Evolutionary conservation across 2,888 invertebrate genomes (phyloP).

Genomic region (Diadromus collaris): DNA sequence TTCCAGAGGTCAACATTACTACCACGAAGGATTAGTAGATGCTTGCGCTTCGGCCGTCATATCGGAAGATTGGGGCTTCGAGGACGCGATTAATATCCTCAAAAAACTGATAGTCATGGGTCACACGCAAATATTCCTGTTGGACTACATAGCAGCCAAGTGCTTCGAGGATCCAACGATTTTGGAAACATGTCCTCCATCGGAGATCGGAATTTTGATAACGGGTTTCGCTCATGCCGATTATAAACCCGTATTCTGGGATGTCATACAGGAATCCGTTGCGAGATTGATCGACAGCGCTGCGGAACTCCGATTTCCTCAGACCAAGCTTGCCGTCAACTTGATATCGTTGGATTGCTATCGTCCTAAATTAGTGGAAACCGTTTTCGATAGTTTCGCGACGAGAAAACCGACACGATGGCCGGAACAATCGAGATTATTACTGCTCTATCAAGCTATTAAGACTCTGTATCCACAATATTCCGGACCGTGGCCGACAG

Average conservation of each 20-base stretch:
- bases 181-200: slow-evolving; percentile 79
- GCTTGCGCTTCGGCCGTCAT: slow-evolving; percentile 77
- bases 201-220: slow-evolving; percentile 81
- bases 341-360: slow-evolving; percentile 84
- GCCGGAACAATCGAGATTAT: slow-evolving; percentile 64
- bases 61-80: slow-evolving; percentile 62
- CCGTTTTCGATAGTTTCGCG: slow-evolving; percentile 80
- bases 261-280: slow-evolving; percentile 80
- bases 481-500: slow-evolving; percentile 79
- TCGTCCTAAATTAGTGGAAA: slow-evolving; percentile 81
- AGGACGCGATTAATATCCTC: slow-evolving; percentile 53
- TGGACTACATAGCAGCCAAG: slow-evolving; percentile 83
- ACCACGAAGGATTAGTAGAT: slow-evolving; percentile 84
- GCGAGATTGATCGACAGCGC: slow-evolving; percentile 61
- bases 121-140: slow-evolving; percentile 80
- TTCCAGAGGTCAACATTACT: slow-evolving; percentile 82
- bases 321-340: slow-evolving; percentile 82
- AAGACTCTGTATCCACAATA: slow-evolving; percentile 80
- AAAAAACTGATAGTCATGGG: slow-evolving; percentile 40
- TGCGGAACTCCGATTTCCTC: slow-evolving; percentile 66
- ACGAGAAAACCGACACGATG: slow-evolving; percentile 51
- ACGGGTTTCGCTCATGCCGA: slow-evolving; percentile 83
- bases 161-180: slow-evolving; percentile 79
- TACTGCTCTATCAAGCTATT: slow-evolving; percentile 83
- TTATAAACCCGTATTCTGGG: slow-evolving; percentile 84